Evolutionary conservation across 2,797 vertebrate genomes (phyloP), one percentile per base, ranked within the genome.

Genomic region (Pangasius sanitwongsei): DNA sequence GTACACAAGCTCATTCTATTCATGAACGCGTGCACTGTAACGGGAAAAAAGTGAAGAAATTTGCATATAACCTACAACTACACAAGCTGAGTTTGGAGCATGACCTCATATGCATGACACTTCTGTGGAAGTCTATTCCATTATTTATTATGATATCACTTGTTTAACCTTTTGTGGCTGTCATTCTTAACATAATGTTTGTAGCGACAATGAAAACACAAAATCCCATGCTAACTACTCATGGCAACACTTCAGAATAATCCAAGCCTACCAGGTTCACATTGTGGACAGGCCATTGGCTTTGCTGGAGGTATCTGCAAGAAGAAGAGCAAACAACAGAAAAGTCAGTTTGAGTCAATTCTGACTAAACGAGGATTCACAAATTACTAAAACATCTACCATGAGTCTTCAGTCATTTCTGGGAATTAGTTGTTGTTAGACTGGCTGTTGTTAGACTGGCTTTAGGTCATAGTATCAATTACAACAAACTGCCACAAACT

Each of bases 251-350:
- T 0, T 9, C 34, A 41, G 34, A 78, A 53, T 31, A 34, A 31
- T 23, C 9, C 25, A 37, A 57, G n/a, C 89, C 59, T 87, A 89
- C 89, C 89, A 9, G 31, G 1, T 15, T 15, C 0, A 25, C 82
- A 87, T 31, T 23, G 0, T 11, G 1, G n/a, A 44, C 74, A 87
- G 1, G 28, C 0, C 1, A 0, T 0, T 13, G 72, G 2, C 4
- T n/a, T 15, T 31, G 44, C 72, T 78, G 72, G 72, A 89, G 63
- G 16, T 2, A 85, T 23, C 72, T 87, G 48, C 20, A 85, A 44
- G 1, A 37, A 72, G 7, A 87, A 18, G 15, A 75, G 16, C 13
- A n/a, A 41, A 72, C 6, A 16, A 11, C 41, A 80, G 72, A 55
- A 25, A 20, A 13, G 31, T 20, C 16, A 50, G 34, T 82, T 84